A percentile compares a stretch with the other conserved stretches of the same genome.
These are phyloP conservation scores for Cyprinus carpio DNA, from an alignment of 2,113 vertebrate species.

Conservation along the genomic window DNA sequence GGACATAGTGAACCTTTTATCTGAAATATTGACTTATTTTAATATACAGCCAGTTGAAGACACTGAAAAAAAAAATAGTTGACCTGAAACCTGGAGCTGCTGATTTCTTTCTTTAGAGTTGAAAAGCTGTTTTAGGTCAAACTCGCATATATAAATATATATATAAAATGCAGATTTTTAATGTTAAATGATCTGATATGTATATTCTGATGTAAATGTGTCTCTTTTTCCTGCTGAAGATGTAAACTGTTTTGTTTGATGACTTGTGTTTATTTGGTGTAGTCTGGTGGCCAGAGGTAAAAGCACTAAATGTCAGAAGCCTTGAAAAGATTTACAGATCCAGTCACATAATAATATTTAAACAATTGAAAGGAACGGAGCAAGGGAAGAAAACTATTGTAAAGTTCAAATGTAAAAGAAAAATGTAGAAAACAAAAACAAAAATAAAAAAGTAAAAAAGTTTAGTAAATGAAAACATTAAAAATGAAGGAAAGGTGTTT, in stretches of 20 bases:
- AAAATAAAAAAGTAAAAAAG: too few relatives aligned
- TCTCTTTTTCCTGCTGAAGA: conserved; percentile 69
- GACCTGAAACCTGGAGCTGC: conserved; percentile 77
- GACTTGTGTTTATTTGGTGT: conserved; percentile 65
- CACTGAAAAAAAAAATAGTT: conserved; percentile 86
- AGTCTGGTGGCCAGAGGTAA: conserved; percentile 83
- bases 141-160: conserved; percentile 60
- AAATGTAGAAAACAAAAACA: conserved; percentile 70
- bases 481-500: too few relatives aligned
- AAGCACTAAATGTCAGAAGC: conserved; percentile 91
- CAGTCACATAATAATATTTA: conserved; percentile 83
- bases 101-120: conserved; percentile 78
- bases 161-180: conserved; percentile 63
- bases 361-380: conserved; percentile 64
- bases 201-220: conserved; percentile 73
- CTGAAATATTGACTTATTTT: conserved; percentile 86
- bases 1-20: conserved; percentile 84
- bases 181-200: conserved; percentile 65
- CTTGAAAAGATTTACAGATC: conserved; percentile 81
- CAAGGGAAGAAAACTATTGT: conserved; percentile 68
- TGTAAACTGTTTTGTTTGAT: conserved; percentile 60
- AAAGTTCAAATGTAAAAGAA: conserved; percentile 82
- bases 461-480: too few relatives aligned
- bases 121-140: conserved; percentile 80
- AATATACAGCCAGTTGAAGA: conserved; percentile 90